A percentile compares a stretch with the other conserved stretches of the same genome.
phyloP scores from a whole-genome alignment of 2,113 vertebrate species.

The Notarius lentiginosus region DNA sequence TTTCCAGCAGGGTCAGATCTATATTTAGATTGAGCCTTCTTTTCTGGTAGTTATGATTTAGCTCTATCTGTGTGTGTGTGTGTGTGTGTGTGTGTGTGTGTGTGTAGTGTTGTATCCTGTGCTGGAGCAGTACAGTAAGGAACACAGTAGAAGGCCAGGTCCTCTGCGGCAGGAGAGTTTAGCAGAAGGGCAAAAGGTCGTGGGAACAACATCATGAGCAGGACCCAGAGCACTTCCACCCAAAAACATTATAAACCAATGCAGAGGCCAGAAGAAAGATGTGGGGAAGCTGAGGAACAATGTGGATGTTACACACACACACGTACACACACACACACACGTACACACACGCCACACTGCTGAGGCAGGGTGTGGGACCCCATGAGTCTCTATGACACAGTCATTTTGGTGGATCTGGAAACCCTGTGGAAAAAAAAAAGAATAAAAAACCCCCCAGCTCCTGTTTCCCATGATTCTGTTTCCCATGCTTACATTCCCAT shows the following conservation, averaged over 20 bases:
- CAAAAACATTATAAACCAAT: slow-evolving; percentile 58
- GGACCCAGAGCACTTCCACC: slow-evolving; percentile 58
- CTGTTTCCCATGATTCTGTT: slow-evolving; percentile 68
- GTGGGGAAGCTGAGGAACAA: slow-evolving; percentile 73
- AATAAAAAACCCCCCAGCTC: background rate
- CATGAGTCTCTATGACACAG: slow-evolving; percentile 50
- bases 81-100: slow-evolving; percentile 27
- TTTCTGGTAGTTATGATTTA: background rate
- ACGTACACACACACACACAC: slow-evolving; percentile 14
- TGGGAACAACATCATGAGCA: slow-evolving; percentile 61
- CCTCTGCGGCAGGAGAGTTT: slow-evolving; percentile 59
- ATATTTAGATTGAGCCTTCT: slow-evolving; percentile 10
- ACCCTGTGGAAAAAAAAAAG: slow-evolving; percentile 62
- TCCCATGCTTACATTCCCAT: slow-evolving; percentile 60
- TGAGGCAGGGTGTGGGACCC: slow-evolving; percentile 63
- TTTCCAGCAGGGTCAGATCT: slow-evolving; percentile 13
- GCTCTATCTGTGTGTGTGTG: background rate
- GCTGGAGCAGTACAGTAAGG: background rate
- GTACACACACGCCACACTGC: slow-evolving; percentile 19
- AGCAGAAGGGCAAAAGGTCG: slow-evolving; percentile 72
- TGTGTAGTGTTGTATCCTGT: slow-evolving; percentile 29
- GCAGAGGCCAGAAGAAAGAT: slow-evolving; percentile 48
- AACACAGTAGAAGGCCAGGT: slow-evolving; percentile 32
- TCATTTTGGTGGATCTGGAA: slow-evolving; percentile 47
- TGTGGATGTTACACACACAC: slow-evolving; percentile 61